Conservation (phyloP, 2,888 invertebrate species). For the Gryllus longicercus region DNA sequence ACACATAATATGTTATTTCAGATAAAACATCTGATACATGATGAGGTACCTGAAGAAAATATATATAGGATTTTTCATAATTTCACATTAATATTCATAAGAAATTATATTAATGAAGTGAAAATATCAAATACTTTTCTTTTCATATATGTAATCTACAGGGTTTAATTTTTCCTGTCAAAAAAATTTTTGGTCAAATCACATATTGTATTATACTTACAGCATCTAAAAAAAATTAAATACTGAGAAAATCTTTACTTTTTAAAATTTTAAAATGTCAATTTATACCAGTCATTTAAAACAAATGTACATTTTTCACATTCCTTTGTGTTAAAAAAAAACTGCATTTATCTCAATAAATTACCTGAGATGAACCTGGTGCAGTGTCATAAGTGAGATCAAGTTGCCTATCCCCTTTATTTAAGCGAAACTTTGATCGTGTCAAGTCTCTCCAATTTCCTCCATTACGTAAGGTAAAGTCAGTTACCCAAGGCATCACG, state of each 20-base stretch:
- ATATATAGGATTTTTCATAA: not conserved
- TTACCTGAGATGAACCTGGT: slow-evolving; percentile 37
- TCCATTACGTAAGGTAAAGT: slow-evolving; percentile 79
- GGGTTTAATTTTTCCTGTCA: too few relatives aligned
- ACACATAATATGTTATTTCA: slow-evolving; percentile 96
- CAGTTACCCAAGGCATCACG: slow-evolving; percentile 96
- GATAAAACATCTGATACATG: slow-evolving; percentile 95
- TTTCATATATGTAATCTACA: too few relatives aligned
- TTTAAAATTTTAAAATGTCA: too few relatives aligned
- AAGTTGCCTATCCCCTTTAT: slow-evolving; percentile 92
- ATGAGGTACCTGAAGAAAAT: slow-evolving; percentile 68
- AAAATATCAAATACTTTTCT: not conserved
- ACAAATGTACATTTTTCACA: too few relatives aligned
- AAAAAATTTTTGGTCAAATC: too few relatives aligned
- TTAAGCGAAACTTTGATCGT: slow-evolving; percentile 91
- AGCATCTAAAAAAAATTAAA: not conserved
- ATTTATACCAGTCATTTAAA: too few relatives aligned
- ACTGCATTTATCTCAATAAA: not conserved
- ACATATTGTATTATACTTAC: not conserved
- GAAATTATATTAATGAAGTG: not conserved
- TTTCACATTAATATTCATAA: too few relatives aligned
- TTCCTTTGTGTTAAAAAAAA: too few relatives aligned
- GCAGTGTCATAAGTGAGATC: slow-evolving; percentile 80
- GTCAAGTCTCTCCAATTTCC: slow-evolving; percentile 86
- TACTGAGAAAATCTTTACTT: not conserved